Percentiles rank a stretch among this genome's conserved stretches.
Conservation (phyloP, 2,797 vertebrate species). For the Brachyrhaphis roseni region DNA sequence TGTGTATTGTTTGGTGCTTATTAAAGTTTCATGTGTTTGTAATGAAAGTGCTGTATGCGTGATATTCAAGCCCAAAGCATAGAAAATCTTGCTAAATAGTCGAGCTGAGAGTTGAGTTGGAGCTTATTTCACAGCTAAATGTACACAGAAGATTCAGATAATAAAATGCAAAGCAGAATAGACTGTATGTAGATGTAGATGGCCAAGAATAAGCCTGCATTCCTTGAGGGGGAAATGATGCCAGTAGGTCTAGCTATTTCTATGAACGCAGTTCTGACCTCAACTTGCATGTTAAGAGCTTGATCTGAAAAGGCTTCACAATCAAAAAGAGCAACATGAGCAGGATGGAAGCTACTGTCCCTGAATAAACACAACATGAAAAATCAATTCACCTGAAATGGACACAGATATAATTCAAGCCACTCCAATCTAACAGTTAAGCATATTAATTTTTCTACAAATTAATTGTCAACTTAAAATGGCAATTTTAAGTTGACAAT, state of each 20-base stretch:
- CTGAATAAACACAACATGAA: not conserved
- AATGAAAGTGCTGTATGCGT: slow-evolving; percentile 42
- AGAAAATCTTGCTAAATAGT: slow-evolving; percentile 28
- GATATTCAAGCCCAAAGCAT: slow-evolving; percentile 37
- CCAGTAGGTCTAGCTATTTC: not conserved
- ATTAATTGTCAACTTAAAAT: not conserved
- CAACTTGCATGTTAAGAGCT: not conserved
- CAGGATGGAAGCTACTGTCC: not conserved
- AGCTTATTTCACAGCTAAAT: slow-evolving; percentile 29
- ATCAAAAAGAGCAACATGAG: not conserved
- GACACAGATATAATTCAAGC: not conserved
- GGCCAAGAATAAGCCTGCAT: slow-evolving; percentile 2
- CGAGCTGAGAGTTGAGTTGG: slow-evolving; percentile 32
- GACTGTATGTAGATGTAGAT: not conserved
- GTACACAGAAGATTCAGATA: slow-evolving; percentile 16
- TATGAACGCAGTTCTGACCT: not conserved
- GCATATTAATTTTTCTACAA: not conserved
- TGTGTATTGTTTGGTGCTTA: slow-evolving; percentile 32
- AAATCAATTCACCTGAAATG: not conserved
- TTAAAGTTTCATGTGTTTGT: slow-evolving; percentile 55
- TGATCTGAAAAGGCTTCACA: not conserved
- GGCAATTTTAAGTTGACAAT: not conserved
- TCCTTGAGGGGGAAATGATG: slow-evolving; percentile 3
- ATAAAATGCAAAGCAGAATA: slow-evolving; percentile 26
- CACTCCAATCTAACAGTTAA: not conserved